These are phyloP conservation scores for Amphimallon solstitiale DNA, from an alignment of 2,888 invertebrate genomes.

Conservation along the genomic window DNA sequence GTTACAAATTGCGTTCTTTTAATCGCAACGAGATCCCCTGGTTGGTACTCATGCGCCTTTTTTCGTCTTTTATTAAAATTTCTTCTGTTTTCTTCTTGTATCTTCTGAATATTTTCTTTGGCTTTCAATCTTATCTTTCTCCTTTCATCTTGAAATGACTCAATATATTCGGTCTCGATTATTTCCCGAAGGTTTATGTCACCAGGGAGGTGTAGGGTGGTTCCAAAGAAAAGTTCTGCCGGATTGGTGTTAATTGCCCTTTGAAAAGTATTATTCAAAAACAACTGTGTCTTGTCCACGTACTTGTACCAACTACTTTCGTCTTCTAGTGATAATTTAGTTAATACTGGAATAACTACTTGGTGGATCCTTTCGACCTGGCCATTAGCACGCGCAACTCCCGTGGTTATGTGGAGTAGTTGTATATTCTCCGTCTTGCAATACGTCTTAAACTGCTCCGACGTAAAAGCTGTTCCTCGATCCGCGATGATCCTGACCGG, in stretches of 20 bases:
- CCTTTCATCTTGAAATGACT: slow-evolving; percentile 42
- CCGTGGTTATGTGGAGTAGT: slow-evolving; percentile 29
- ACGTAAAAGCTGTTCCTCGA: too few species aligned
- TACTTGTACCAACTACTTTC: slow-evolving; percentile 11
- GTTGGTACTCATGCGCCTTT: slow-evolving; percentile 39
- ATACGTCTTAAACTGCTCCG: too few species aligned
- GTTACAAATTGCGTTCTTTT: slow-evolving; percentile 54
- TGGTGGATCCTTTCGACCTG: slow-evolving; percentile 45
- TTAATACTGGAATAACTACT: slow-evolving; percentile 42
- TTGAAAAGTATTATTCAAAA: slow-evolving; percentile 43
- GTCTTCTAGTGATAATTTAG: slow-evolving; percentile 39
- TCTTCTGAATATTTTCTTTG: slow-evolving; percentile 38
- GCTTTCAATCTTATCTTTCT: slow-evolving; percentile 36
- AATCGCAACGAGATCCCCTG: slow-evolving; percentile 52
- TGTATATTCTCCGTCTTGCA: slow-evolving; percentile 30
- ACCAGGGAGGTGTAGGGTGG: slow-evolving; percentile 45
- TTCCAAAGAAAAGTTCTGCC: slow-evolving; percentile 49
- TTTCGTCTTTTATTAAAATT: slow-evolving; percentile 39
- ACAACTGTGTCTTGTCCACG: slow-evolving; percentile 34
- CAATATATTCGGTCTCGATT: slow-evolving; percentile 42
- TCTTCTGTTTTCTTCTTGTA: slow-evolving; percentile 44
- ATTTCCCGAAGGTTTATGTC: slow-evolving; percentile 43
- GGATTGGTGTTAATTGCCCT: slow-evolving; percentile 41
- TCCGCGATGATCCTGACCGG: slow-evolving; percentile 47
- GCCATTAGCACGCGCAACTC: slow-evolving; percentile 29